Percentiles rank a stretch among this genome's conserved stretches.
These are phyloP conservation scores for Pteria penguin DNA, from an alignment of 2,888 invertebrate species.

Conservation along the genomic window DNA sequence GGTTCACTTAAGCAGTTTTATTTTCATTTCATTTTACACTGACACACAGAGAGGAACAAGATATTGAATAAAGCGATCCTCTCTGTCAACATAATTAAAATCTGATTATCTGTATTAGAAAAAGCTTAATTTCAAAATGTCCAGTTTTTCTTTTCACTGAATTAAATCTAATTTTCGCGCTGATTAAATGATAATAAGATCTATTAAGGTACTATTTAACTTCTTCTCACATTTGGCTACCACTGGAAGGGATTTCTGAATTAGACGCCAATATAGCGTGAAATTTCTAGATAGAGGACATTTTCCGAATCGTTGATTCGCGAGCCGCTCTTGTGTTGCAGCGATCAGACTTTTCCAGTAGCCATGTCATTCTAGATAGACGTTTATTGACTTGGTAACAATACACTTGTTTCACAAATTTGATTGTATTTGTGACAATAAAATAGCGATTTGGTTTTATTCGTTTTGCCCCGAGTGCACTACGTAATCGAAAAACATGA, in stretches of 20 bases:
- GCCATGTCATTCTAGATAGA: background rate
- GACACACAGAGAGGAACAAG: background rate
- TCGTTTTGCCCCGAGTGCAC: background rate
- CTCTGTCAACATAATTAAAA: background rate
- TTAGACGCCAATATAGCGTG: conserved; percentile 16
- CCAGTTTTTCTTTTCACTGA: conserved; percentile 15
- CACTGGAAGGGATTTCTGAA: conserved; percentile 18
- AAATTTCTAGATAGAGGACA: conserved; percentile 27
- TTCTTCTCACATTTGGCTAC: conserved; percentile 8
- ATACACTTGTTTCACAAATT: conserved; percentile 39
- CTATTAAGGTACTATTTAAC: conserved; percentile 21
- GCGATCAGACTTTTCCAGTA: background rate
- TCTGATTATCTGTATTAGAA: background rate
- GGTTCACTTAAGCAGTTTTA: background rate
- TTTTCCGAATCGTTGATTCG: conserved; percentile 23
- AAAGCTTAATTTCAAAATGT: background rate
- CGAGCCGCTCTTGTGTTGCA: background rate
- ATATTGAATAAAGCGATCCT: background rate
- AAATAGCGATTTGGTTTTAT: conserved; percentile 6
- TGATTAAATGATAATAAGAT: conserved; percentile 28
- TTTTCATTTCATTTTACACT: background rate
- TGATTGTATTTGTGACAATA: conserved; percentile 31
- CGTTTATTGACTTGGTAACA: conserved; percentile 23
- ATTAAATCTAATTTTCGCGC: conserved; percentile 1
- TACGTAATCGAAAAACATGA: conserved; percentile 2